Evolutionary conservation across 2,888 invertebrate genomes (phyloP).

Genomic region (Panzeria rudis): DNA sequence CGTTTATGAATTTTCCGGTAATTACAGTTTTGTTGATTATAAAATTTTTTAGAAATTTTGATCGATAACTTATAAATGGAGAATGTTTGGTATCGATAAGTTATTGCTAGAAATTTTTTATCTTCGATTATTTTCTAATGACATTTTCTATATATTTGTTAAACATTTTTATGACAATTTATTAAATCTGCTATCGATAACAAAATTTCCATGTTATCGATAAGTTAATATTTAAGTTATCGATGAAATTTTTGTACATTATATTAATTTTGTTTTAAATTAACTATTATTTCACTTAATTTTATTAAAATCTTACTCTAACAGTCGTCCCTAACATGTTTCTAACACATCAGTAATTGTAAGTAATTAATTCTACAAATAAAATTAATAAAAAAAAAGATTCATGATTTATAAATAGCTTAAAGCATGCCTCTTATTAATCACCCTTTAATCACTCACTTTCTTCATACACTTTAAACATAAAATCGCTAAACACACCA

Average conservation of each 20-base stretch:
- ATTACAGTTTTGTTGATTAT: no score
- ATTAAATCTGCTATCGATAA: neutral
- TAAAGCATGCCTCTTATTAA: slow-evolving; percentile 40
- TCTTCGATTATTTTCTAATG: no score
- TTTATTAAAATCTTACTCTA: slow-evolving; percentile 48
- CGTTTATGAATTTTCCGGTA: no score
- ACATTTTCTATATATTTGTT: neutral
- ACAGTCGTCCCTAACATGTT: slow-evolving; percentile 52
- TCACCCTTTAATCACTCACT: slow-evolving; percentile 23
- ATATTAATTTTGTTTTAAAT: slow-evolving; percentile 45
- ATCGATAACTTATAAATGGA: no score
- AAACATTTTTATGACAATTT: neutral
- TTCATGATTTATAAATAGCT: neutral
- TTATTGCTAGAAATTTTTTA: no score
- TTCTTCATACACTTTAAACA: slow-evolving; percentile 39
- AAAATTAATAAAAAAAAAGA: slow-evolving; percentile 2
- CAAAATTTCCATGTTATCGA: neutral
- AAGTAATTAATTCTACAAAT: slow-evolving; percentile 55
- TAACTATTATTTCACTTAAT: slow-evolving; percentile 30
- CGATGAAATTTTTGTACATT: slow-evolving; percentile 1
- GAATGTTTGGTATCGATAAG: no score
- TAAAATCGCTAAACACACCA: slow-evolving; percentile 27
- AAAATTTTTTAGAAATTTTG: no score
- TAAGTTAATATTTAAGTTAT: neutral
- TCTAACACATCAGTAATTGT: slow-evolving; percentile 68